Conservation (phyloP, 2,797 vertebrate genomes). For the Rhinophrynus dorsalis region DNA sequence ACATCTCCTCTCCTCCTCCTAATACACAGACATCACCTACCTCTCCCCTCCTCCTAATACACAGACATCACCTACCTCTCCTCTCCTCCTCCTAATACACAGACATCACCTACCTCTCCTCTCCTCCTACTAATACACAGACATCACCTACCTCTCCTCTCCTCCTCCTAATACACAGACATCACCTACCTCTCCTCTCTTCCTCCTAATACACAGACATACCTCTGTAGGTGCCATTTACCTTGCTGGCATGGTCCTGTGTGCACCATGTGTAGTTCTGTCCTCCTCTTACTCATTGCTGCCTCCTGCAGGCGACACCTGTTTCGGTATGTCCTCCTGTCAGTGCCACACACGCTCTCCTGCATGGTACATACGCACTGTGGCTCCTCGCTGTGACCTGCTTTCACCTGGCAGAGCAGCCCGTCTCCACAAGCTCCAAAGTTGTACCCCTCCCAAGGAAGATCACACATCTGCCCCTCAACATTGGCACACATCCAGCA, state of each 20-base stretch:
- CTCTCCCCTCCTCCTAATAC: no score
- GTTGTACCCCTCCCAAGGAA: constrained; percentile 27
- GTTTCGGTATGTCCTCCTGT: constrained; percentile 59
- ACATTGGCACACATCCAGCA: constrained; percentile 63
- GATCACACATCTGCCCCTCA: constrained; percentile 60
- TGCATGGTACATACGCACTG: constrained; percentile 55
- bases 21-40: no score
- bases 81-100: no score
- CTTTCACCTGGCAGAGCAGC: constrained; percentile 49
- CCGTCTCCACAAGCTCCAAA: constrained; percentile 57
- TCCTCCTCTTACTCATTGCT: constrained; percentile 30
- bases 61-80: no score
- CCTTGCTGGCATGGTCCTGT: constrained; percentile 56
- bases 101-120: not conserved
- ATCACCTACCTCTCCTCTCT: no score
- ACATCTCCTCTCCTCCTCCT: no score
- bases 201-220: not conserved
- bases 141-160: no score
- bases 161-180: no score
- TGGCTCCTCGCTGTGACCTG: constrained; percentile 35
- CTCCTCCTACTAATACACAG: no score
- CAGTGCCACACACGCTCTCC: constrained; percentile 55
- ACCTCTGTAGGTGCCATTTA: constrained; percentile 47
- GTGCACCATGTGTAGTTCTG: constrained; percentile 44
- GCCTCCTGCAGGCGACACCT: constrained; percentile 54